Evolutionary conservation across 1,140 invertebrate species (phyloP).

Genomic region (Trichonephila inaurata): DNA sequence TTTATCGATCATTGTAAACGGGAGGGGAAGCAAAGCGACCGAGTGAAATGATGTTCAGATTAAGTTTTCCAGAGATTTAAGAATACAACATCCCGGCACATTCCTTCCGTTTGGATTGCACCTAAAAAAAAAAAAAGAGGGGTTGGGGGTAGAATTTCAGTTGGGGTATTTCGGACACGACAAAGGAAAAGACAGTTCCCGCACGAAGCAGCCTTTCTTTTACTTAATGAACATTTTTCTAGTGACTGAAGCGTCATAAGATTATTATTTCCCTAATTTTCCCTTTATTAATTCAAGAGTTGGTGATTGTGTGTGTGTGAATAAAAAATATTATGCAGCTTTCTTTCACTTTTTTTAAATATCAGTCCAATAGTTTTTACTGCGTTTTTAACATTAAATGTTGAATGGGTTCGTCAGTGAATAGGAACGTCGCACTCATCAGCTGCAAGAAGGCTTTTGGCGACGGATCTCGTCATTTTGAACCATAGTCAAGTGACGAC

Average conservation of each 20-base stretch:
- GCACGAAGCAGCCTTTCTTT: neutral
- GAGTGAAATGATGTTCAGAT: neutral
- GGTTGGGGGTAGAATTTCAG: no score
- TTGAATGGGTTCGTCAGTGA: no score
- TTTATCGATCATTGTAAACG: neutral
- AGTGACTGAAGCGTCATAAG: neutral
- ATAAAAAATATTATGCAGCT: neutral
- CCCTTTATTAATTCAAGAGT: neutral
- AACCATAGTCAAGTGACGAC: no score
- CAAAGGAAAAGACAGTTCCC: neutral
- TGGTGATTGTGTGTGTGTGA: no score
- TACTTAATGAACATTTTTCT: neutral
- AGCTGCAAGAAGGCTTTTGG: no score
- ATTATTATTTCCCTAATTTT: neutral
- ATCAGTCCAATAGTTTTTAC: neutral
- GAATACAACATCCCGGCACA: neutral
- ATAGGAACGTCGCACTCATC: no score
- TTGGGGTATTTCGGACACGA: no score
- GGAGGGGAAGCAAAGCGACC: neutral
- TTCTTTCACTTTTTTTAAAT: neutral
- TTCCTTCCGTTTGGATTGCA: neutral
- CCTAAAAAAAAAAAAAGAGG: neutral
- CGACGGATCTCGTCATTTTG: no score
- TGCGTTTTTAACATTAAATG: no score
- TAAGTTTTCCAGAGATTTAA: neutral